phyloP scores from a whole-genome alignment of 2,797 vertebrate genomes.

The Margarornis squamiger region DNA sequence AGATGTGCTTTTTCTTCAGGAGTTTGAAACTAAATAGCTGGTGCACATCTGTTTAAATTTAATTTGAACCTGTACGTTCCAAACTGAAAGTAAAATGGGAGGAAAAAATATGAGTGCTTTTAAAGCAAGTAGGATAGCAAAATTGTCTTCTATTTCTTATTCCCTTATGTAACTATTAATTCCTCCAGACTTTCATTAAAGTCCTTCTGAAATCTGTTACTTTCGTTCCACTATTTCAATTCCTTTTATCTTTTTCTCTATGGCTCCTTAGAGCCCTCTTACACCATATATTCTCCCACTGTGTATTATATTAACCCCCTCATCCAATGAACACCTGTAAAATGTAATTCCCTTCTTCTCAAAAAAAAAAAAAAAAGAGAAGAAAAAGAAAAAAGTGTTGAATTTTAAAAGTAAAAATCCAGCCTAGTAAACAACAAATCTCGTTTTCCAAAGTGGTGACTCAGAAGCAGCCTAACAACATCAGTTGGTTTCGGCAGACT shows the following conservation, averaged over 20 bases:
- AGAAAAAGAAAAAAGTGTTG: background rate
- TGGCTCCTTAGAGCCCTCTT: background rate
- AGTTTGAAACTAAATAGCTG: constrained; percentile 33
- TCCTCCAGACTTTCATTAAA: background rate
- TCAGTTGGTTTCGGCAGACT: background rate
- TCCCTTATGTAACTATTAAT: background rate
- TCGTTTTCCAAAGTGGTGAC: background rate
- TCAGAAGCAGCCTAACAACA: background rate
- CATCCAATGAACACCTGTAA: background rate
- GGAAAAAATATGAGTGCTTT: background rate
- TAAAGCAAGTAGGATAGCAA: constrained; percentile 8
- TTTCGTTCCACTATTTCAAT: background rate
- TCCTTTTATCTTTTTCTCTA: constrained; percentile 15
- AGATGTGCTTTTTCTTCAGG: background rate
- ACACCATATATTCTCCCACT: background rate
- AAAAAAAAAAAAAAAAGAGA: background rate
- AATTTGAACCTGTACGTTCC: constrained; percentile 17
- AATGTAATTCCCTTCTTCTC: background rate
- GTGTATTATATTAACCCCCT: background rate
- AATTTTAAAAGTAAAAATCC: background rate
- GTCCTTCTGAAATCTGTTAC: constrained; percentile 25
- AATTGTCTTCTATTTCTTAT: constrained; percentile 37
- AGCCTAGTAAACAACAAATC: background rate
- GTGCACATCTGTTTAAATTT: constrained; percentile 61
- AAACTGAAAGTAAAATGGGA: constrained; percentile 29